phyloP scores from a whole-genome alignment of 1,140 invertebrate genomes.

The Lethrus apterus region DNA sequence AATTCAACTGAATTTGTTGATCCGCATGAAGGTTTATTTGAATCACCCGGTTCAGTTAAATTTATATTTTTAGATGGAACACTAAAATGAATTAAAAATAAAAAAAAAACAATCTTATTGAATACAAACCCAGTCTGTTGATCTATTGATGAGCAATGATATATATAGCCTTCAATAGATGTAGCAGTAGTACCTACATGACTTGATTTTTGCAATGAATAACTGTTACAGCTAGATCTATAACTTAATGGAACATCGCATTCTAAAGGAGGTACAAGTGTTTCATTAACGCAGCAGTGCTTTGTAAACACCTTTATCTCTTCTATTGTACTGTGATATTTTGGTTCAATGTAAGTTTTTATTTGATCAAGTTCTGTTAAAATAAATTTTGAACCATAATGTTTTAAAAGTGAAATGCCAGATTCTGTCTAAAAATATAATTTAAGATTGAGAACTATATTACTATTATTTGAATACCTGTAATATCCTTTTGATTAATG shows the following conservation, averaged over 20 bases:
- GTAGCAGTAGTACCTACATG: constrained; percentile 29
- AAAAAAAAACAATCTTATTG: neutral
- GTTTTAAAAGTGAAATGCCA: constrained; percentile 27
- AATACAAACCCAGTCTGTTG: constrained; percentile 23
- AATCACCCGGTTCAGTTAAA: neutral
- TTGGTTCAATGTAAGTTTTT: constrained; percentile 22
- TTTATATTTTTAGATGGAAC: too few species aligned
- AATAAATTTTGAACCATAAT: constrained; percentile 25
- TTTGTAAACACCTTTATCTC: constrained; percentile 16
- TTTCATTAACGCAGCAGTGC: neutral
- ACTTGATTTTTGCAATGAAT: too few species aligned
- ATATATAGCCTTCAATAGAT: constrained; percentile 29
- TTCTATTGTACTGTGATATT: constrained; percentile 22
- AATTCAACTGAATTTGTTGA: neutral
- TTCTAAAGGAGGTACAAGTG: constrained; percentile 26
- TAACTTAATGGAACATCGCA: constrained; percentile 34
- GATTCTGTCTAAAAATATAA: constrained; percentile 30
- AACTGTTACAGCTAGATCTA: constrained; percentile 15
- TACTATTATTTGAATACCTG: constrained; percentile 18
- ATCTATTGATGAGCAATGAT: constrained; percentile 20
- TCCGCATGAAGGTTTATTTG: neutral
- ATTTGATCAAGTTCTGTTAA: constrained; percentile 28
- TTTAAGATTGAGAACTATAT: too few species aligned
- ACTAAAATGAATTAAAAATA: too few species aligned
- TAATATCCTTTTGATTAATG: constrained; percentile 28